Conservation (phyloP, 2,113 vertebrate species). For the Coregonus clupeaformis region DNA sequence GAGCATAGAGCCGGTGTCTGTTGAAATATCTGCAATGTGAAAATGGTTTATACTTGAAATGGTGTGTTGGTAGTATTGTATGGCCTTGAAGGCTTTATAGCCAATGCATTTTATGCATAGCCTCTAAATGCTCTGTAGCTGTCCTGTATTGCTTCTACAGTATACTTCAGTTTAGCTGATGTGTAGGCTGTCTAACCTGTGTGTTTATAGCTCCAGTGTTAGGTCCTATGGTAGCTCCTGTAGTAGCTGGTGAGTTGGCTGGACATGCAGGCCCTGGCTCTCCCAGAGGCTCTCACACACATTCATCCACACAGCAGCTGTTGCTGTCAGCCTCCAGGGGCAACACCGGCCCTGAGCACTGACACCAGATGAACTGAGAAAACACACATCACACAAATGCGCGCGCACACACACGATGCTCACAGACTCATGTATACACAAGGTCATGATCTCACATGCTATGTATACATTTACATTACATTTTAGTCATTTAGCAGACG, state of each 20-base stretch:
- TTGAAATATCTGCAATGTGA: no score
- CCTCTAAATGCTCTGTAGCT: not conserved
- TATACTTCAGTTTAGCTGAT: no score
- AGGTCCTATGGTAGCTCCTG: not conserved
- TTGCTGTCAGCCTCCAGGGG: slow-evolving; percentile 50
- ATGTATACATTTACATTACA: no score
- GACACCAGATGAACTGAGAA: slow-evolving; percentile 50
- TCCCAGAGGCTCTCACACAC: slow-evolving; percentile 46
- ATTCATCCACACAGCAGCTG: slow-evolving; percentile 62
- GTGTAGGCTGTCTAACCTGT: not conserved
- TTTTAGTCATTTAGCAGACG: no score
- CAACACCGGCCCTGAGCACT: slow-evolving; percentile 36
- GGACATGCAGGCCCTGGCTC: slow-evolving; percentile 46
- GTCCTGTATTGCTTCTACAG: no score
- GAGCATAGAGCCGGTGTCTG: no score
- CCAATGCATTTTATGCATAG: not conserved
- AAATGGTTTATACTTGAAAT: no score
- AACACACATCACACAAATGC: slow-evolving; percentile 31
- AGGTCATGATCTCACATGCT: no score
- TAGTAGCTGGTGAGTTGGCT: slow-evolving; percentile 57
- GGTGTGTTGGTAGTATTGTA: no score
- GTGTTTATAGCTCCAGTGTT: not conserved
- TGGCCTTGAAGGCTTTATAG: no score
- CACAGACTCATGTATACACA: not conserved
- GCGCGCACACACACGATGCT: slow-evolving; percentile 3